Evolutionary conservation across 2,113 vertebrate genomes (phyloP).

Genomic region (Arenaria interpres): DNA sequence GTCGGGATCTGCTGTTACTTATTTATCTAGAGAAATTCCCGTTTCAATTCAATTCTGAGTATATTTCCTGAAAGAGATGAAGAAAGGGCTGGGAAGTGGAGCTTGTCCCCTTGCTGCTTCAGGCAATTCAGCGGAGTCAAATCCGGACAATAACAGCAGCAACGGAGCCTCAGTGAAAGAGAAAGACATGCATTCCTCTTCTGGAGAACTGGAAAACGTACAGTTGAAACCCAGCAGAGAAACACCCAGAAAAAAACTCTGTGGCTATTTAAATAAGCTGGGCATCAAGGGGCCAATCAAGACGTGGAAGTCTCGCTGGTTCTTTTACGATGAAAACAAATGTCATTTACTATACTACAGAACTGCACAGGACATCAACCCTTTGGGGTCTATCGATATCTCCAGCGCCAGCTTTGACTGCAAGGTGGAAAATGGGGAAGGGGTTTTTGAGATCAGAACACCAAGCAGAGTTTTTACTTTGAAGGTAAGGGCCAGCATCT

Average conservation of each 20-base stretch:
- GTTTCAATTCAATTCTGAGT: neutral
- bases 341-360: constrained; percentile 88
- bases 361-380: constrained; percentile 85
- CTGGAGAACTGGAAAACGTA: neutral
- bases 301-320: constrained; percentile 94
- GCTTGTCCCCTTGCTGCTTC: neutral
- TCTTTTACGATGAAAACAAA: constrained; percentile 86
- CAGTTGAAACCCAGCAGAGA: neutral
- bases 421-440: constrained; percentile 80
- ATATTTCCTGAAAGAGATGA: constrained; percentile 27
- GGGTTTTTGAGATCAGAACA: constrained; percentile 91
- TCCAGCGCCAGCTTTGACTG: constrained; percentile 82
- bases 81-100: neutral
- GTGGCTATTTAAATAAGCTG: constrained; percentile 90
- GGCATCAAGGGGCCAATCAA: constrained; percentile 86
- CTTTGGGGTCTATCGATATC: constrained; percentile 86
- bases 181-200: neutral
- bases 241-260: constrained; percentile 76
- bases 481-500: constrained; percentile 79
- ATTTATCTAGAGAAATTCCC: neutral
- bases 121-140: neutral
- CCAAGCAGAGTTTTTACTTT: constrained; percentile 84
- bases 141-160: neutral
- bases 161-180: neutral
- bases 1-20: neutral